phyloP scores from a whole-genome alignment of 2,113 vertebrate species.

The Calyptommatus sinebrachiatus region DNA sequence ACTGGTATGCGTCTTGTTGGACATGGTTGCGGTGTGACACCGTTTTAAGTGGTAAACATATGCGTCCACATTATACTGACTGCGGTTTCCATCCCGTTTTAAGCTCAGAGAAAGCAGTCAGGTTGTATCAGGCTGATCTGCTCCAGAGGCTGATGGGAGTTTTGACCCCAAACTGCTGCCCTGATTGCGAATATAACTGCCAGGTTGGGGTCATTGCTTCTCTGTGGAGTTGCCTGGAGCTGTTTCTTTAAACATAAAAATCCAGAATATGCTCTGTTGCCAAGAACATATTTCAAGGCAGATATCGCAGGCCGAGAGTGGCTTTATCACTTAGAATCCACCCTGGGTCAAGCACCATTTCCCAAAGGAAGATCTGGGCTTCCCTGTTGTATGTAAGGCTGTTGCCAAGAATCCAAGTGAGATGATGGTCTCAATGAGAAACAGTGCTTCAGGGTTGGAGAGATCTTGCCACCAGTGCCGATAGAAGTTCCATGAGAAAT shows the following conservation, averaged over 20 bases:
- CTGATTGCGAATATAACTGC: no score
- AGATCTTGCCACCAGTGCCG: no score
- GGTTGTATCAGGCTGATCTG: no score
- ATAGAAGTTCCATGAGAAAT: neutral
- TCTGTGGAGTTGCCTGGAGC: neutral
- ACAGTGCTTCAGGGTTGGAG: neutral
- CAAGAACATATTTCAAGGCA: neutral
- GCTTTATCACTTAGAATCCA: neutral
- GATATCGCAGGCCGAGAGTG: neutral
- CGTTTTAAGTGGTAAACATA: no score
- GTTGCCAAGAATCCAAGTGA: neutral
- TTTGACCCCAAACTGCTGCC: no score
- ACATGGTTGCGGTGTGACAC: no score
- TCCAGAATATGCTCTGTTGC: neutral
- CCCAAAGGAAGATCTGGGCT: neutral
- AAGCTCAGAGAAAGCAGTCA: no score
- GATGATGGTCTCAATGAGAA: neutral
- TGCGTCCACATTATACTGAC: no score
- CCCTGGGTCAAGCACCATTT: neutral
- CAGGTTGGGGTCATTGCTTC: neutral
- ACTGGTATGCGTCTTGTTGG: no score
- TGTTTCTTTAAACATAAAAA: neutral
- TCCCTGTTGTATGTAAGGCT: neutral
- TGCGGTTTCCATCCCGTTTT: no score
- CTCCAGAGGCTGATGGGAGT: no score